These are phyloP conservation scores for Carettochelys insculpta DNA, from an alignment of 2,113 vertebrate species.

Conservation along the genomic window DNA sequence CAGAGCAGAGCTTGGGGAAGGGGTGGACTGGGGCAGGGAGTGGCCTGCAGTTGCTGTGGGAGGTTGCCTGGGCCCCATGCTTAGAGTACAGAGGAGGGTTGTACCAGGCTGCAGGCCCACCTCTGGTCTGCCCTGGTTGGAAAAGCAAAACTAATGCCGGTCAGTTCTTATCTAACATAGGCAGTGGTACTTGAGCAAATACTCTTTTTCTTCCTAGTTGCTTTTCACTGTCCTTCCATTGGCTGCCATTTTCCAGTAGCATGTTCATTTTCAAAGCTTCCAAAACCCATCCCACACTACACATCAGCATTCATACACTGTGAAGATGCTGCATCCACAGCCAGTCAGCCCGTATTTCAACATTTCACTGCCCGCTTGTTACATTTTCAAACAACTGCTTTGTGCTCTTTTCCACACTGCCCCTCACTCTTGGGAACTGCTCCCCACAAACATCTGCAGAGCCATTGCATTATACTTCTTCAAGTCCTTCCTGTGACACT, in stretches of 20 bases:
- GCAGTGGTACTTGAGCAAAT: not conserved
- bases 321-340: not conserved
- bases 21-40: too few species aligned
- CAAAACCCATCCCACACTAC: not conserved
- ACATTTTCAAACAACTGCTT: not conserved
- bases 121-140: too few species aligned
- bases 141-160: not conserved
- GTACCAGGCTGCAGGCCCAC: too few species aligned
- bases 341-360: not conserved
- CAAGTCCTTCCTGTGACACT: not conserved
- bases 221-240: not conserved
- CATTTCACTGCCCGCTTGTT: not conserved
- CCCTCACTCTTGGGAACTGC: not conserved
- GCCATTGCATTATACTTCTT: not conserved
- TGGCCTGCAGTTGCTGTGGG: too few species aligned
- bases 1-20: too few species aligned
- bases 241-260: not conserved
- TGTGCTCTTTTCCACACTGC: not conserved
- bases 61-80: too few species aligned
- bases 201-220: too few species aligned
- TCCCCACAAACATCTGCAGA: not conserved
- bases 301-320: not conserved
- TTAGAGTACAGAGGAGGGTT: too few species aligned
- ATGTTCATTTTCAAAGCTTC: not conserved
- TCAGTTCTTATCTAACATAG: not conserved